Conservation (phyloP, 2,113 vertebrate genomes). For the Tympanuchus pallidicinctus region DNA sequence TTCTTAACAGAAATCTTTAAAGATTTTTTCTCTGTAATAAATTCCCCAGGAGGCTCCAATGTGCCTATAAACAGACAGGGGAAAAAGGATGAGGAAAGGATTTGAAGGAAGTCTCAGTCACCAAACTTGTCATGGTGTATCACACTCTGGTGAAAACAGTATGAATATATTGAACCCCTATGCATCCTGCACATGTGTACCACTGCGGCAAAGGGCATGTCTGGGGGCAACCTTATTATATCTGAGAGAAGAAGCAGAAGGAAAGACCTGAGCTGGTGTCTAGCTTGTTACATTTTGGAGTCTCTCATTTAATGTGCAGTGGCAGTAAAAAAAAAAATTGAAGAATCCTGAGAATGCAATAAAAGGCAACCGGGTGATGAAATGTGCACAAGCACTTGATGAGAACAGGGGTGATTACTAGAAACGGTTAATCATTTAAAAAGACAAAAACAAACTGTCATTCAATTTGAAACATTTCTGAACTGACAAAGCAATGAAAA, state of each 20-base stretch:
- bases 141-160: not conserved
- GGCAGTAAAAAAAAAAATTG: not conserved
- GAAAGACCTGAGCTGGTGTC: not conserved
- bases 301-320: not conserved
- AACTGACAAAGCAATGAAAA: not conserved
- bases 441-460: not conserved
- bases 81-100: not conserved
- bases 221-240: accelerated
- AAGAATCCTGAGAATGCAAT: not conserved
- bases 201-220: not conserved
- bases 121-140: not conserved
- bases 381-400: not conserved
- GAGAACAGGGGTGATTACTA: not conserved
- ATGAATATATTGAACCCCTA: not conserved
- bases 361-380: not conserved
- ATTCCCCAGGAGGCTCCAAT: not conserved
- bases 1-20: not conserved
- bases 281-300: not conserved
- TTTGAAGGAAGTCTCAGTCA: not conserved
- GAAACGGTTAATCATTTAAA: not conserved
- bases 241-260: not conserved
- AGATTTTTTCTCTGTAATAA: not conserved
- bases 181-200: no score
- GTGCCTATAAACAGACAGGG: not conserved
- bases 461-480: not conserved